Conservation (phyloP, 2,888 invertebrate genomes). For the Metellina segmentata region DNA sequence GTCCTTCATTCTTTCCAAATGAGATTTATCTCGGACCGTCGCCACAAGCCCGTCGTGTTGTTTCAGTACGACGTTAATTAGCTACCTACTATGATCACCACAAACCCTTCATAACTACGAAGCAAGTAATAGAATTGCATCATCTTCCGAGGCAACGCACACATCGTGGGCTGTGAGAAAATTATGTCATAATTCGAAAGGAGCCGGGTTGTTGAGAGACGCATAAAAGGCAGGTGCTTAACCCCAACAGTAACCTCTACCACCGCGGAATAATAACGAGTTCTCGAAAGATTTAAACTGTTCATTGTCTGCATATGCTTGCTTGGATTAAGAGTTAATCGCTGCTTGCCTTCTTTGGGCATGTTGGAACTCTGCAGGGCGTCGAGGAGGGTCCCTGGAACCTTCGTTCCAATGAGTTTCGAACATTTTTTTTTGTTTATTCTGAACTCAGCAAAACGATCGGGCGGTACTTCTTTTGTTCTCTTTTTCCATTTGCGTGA, state of each 20-base stretch:
- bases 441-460: background rate
- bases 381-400: slow-evolving; percentile 43
- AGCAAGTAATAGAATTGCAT: background rate
- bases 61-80: no score
- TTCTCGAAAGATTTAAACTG: slow-evolving; percentile 41
- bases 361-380: background rate
- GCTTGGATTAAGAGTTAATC: slow-evolving; percentile 65
- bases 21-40: no score
- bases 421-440: background rate
- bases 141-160: background rate
- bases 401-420: background rate
- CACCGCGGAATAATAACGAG: slow-evolving; percentile 66
- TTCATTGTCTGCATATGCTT: slow-evolving; percentile 44
- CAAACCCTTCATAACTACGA: no score
- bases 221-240: slow-evolving; percentile 67
- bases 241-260: slow-evolving; percentile 57
- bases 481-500: background rate
- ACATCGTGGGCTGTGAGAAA: slow-evolving; percentile 2
- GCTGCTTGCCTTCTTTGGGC: background rate
- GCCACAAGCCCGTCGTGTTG: no score
- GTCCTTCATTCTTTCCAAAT: no score
- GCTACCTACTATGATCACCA: no score
- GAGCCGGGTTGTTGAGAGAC: slow-evolving; percentile 20
- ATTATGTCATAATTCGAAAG: slow-evolving; percentile 40
- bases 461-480: background rate